A percentile compares a stretch with the other conserved stretches of the same genome.
phyloP scores from a whole-genome alignment of 2,888 invertebrate genomes.

The Tenthredo notha region DNA sequence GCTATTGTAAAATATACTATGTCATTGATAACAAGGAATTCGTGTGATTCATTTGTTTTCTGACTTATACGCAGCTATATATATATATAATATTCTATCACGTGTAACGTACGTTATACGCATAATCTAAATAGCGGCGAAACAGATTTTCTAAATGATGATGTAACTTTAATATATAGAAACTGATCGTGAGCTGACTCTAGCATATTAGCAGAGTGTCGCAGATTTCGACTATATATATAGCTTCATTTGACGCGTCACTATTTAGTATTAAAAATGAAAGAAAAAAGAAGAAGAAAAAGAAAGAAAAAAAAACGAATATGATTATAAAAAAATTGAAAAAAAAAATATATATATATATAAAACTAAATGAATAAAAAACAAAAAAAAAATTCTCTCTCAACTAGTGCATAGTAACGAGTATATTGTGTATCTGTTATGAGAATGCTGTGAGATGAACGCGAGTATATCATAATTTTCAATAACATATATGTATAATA shows the following conservation, averaged over 20 bases:
- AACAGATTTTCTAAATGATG: conserved; percentile 39
- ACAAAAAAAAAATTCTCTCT: background rate
- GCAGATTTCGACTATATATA: background rate
- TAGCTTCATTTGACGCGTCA: conserved; percentile 21
- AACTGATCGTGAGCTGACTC: conserved; percentile 31
- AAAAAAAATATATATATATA: background rate
- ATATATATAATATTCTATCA: background rate
- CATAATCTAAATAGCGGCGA: conserved; percentile 3
- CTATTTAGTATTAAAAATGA: conserved; percentile 13
- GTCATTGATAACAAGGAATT: conserved; percentile 24
- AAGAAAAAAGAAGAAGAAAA: background rate
- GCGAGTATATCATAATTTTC: background rate
- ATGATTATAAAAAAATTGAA: background rate
- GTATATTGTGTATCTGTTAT: conserved; percentile 2
- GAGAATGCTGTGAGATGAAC: conserved; percentile 18
- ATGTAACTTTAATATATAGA: conserved; percentile 8
- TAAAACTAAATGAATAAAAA: background rate
- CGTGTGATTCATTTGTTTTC: conserved; percentile 40
- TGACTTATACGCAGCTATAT: conserved; percentile 35
- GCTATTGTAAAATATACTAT: conserved; percentile 23
- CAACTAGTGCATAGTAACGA: background rate
- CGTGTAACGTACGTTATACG: background rate
- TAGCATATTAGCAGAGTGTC: background rate
- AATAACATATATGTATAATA: background rate
- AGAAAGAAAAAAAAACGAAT: background rate